Evolutionary conservation across 2,113 vertebrate genomes (phyloP), one percentile per base, ranked within the genome.

Genomic region (Xiphophorus maculatus): DNA sequence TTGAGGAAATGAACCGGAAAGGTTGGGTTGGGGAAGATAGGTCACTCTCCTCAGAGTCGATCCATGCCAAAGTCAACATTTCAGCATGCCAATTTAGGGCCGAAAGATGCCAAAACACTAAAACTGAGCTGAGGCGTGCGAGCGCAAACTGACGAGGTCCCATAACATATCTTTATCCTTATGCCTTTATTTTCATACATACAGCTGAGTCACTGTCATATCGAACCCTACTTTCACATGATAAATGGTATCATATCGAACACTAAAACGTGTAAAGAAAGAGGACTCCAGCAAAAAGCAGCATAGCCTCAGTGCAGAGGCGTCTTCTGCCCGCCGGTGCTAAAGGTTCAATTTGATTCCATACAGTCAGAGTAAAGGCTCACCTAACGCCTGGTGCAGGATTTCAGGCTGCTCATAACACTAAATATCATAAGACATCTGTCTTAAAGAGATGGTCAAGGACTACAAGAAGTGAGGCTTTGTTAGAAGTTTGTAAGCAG

Each of bases 51-150:
- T 27, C 30, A 44, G 65, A 63, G 74, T 74, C 32, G 72, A 66
- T 29, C 66, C 73, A 75, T 81, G 89, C 90, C 87, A 89, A 89
- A 90, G 81, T 84, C 51, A 62, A 65, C 77, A 68, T 84, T 61
- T 71, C 81, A 44, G 54, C 33, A 77, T 76, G 84, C 85, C 84
- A 83, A 80, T 61, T 80, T 63, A 62, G 75, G 65, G 29, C 54
- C 71, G 71, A 76, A 42, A 42, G 32, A 80, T 81, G 88, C 89
- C 86, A 92, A 91, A 91, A 81, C 75, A 51, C 89, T 83, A 92
- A 90, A 91, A 75, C 73, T 51, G 66, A 66, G 63, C 69, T 22
- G 60, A 73, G 22, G 80, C 33, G 44, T 62, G 58, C 12, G 62
- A 69, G 71, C 40, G 65, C 61, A 60, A 37, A 69, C 33, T 42